Evolutionary conservation across 2,113 vertebrate species (phyloP).

Genomic region (Arenaria interpres): DNA sequence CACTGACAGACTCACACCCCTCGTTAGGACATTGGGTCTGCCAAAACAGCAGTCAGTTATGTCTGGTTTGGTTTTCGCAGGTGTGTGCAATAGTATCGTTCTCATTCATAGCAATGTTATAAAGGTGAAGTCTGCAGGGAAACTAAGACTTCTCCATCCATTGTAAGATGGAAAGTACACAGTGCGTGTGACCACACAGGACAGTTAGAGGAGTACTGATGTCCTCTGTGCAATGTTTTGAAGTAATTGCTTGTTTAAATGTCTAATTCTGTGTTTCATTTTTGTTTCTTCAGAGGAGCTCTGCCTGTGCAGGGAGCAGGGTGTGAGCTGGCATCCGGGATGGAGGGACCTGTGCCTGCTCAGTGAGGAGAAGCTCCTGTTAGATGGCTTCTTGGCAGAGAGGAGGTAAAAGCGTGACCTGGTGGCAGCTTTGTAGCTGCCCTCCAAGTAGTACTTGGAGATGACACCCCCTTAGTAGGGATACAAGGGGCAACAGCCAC

Average conservation of each 20-base stretch:
- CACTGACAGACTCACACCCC: neutral
- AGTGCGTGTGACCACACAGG: neutral
- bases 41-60: neutral
- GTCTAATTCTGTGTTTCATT: neutral
- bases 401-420: neutral
- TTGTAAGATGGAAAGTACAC: neutral
- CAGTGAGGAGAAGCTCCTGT: neutral
- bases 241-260: neutral
- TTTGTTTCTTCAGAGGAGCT: neutral
- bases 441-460: neutral
- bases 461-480: neutral
- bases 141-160: neutral
- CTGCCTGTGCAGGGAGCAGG: neutral
- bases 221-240: neutral
- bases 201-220: neutral
- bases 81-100: neutral
- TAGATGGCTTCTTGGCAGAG: neutral
- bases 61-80: neutral
- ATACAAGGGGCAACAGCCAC: neutral
- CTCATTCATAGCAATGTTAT: neutral
- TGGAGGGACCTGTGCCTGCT: neutral
- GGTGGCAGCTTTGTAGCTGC: neutral
- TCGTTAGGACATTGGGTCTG: accelerated
- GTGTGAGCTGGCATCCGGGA: neutral
- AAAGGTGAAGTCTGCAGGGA: neutral